Percentiles rank a stretch among this genome's conserved stretches.
Evolutionary conservation across 2,113 vertebrate species (phyloP).

Genomic region (Austrofundulus limnaeus): DNA sequence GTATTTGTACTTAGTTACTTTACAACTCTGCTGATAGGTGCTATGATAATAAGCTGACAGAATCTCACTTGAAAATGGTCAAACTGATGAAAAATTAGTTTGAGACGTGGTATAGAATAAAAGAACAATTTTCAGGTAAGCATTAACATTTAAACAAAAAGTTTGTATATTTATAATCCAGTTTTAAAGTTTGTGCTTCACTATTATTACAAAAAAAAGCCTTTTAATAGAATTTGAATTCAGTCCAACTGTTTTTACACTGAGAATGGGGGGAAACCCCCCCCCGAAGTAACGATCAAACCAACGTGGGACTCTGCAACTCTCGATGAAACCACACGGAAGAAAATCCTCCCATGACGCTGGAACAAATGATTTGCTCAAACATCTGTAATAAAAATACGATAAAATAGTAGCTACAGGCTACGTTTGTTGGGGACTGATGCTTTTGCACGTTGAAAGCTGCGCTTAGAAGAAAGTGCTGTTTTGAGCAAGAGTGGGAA

Average conservation of each 20-base stretch:
- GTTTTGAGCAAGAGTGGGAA: too few species aligned
- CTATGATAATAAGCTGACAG: too few species aligned
- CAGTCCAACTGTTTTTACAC: slow-evolving; percentile 24
- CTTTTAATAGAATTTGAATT: slow-evolving; percentile 15
- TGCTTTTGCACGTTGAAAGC: slow-evolving; percentile 1
- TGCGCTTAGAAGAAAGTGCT: neutral
- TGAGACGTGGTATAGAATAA: too few species aligned
- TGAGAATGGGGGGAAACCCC: slow-evolving; percentile 52
- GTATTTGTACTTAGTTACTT: too few species aligned
- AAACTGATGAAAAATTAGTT: too few species aligned
- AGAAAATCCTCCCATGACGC: slow-evolving; percentile 57
- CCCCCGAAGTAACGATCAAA: slow-evolving; percentile 44
- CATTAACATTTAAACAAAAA: too few species aligned
- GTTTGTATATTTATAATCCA: too few species aligned
- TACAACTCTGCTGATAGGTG: too few species aligned
- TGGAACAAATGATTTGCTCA: slow-evolving; percentile 59
- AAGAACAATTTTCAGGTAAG: too few species aligned
- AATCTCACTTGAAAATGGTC: too few species aligned
- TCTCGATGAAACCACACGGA: slow-evolving; percentile 45
- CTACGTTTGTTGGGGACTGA: slow-evolving; percentile 18
- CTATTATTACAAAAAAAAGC: neutral
- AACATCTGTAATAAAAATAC: slow-evolving; percentile 60
- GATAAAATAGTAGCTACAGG: slow-evolving; percentile 34
- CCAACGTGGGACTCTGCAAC: slow-evolving; percentile 50
- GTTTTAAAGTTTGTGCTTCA: slow-evolving; percentile 10